Evolutionary conservation across 2,888 invertebrate species (phyloP), one percentile per base, ranked within the genome.

Genomic region (Hipparchia sbordonii): DNA sequence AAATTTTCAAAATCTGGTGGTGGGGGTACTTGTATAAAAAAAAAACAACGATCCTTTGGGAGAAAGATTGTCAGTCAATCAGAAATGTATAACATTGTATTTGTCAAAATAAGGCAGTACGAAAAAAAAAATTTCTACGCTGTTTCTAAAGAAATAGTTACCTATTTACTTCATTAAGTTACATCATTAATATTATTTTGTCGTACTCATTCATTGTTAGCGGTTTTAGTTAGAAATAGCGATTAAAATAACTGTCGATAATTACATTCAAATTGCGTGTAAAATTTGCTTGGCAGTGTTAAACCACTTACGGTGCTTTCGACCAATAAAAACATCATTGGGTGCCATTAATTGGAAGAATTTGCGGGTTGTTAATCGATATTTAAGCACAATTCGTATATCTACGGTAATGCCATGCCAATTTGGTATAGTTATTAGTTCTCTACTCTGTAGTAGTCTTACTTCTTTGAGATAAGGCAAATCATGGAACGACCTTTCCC

Each of bases 401-500:
- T 69, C 76, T 80, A 82, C 73, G 71, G 74, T 79, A 79, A 74
- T 77, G 77, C 70, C 89, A 91, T 91, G 90, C 87, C 84, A 87
- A 85, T 85, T 82, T 78, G 75, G 74, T 57, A 13, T 57, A 23
- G 13, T 23, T 23, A 57, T 57, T 57, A 57, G 57, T 57, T 23
- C 7, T 3, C 0, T 57, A 57, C 12, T 10, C 10, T 12, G 12
- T 1, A 6, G 80, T 80, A 80, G 71, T 88, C 96, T 96, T 96
- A 96, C 96, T 95, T 97, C 97, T 95, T 96, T 97, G 76, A 96
- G 93, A 79, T 94, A 94, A 85, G 96, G 96, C 84, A 97, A 95
- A 87, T 97, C 97, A 90, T 96, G 96, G 92, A 96, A 97, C 81
- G 97, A 96, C 84, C 96, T 93, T 93, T 97, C 97, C 81, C 97